phyloP scores from a whole-genome alignment of 1,140 invertebrate species.

The Pentalonia nigronervosa region DNA sequence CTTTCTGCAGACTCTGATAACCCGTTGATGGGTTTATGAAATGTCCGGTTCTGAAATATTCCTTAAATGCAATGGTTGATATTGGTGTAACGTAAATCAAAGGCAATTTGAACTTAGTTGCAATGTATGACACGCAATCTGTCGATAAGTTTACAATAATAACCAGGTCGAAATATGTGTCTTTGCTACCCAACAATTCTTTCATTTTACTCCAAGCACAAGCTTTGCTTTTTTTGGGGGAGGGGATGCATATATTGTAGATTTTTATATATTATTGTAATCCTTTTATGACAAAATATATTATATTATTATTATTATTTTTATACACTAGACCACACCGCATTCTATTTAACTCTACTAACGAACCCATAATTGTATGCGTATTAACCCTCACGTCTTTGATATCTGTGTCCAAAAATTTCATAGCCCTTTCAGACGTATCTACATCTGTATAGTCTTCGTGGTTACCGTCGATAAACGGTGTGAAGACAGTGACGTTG shows the following conservation, averaged over 20 bases:
- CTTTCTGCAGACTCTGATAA: no score
- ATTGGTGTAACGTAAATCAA: background rate
- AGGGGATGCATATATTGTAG: no score
- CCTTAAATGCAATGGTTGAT: background rate
- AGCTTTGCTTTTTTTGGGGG: no score
- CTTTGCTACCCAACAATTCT: background rate
- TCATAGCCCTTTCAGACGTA: no score
- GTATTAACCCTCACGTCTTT: no score
- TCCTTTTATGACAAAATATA: no score
- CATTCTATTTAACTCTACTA: background rate
- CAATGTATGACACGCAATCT: background rate
- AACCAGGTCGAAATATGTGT: background rate
- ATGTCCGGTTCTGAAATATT: background rate
- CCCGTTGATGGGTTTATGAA: background rate
- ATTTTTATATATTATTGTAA: no score
- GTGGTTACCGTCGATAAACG: background rate
- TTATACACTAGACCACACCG: background rate
- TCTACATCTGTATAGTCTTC: conserved; percentile 60
- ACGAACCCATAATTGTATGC: background rate
- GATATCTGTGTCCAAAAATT: no score
- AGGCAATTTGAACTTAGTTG: background rate
- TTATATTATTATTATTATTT: no score
- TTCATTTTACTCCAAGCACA: background rate
- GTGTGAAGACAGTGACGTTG: background rate
- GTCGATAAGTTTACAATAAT: background rate